Evolutionary conservation across 2,888 invertebrate species (phyloP), one percentile per base, ranked within the genome.

Genomic region (Eulithis testata): DNA sequence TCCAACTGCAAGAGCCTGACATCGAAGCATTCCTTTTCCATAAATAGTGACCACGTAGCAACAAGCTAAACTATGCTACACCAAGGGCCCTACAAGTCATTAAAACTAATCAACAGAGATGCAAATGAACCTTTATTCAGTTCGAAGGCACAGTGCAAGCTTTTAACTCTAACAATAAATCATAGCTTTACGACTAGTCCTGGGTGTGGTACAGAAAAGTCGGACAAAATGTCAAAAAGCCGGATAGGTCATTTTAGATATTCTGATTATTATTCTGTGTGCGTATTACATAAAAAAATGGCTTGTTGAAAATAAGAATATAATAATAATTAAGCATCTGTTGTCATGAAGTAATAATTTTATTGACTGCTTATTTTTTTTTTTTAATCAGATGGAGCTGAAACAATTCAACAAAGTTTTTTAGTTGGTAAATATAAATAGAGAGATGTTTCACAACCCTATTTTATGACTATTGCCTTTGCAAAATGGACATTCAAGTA

Each of bases 391-490:
- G 4, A 40, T 3, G 12, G 14, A 37, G 14, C 37, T 36, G 1
- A 37, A 40, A 53, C 2, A 53, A 53, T 31, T 5, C 31, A 4
- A 9, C 9, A 12, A 14, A 6, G 4, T 9, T 40, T 40, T 58
- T 50, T 58, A 21, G 43, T 37, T 37, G 52, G 36, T 11, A 3
- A n/a, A 11, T 3, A 27, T n/a, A 47, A 36, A 31, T 31, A 55
- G 43, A n/a, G 11, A 56, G 21, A 21, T 47, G 36, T 45, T 49
- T 36, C 12, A 43, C 55, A 43, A 21, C 43, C n/a, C 54, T 56
- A 31, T 50, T 62, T 31, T 56, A 62, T 31, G 55, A 55, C 55
- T 62, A 62, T 54, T 61, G 62, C 44, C 43, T 56, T 62, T 43
- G 27, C 49, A 50, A 62, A 60, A 62, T 43, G 27, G 36, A 61